These are phyloP conservation scores for Dicyrtomina minuta DNA, from an alignment of 2,888 invertebrate genomes.

Conservation along the genomic window DNA sequence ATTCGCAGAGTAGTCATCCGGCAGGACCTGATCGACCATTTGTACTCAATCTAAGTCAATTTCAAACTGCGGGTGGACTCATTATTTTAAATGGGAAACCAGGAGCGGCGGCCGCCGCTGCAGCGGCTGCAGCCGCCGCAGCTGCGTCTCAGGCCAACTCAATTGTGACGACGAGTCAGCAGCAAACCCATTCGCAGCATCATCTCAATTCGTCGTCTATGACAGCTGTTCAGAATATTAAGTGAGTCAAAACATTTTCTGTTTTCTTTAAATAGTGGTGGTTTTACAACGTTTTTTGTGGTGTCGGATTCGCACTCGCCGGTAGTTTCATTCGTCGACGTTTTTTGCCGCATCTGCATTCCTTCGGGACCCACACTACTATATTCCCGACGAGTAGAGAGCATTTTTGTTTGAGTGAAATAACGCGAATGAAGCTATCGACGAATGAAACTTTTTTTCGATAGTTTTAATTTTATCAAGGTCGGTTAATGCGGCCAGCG, in stretches of 20 bases:
- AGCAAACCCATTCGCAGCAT: slow-evolving; percentile 31
- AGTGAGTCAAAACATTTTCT: slow-evolving; percentile 39
- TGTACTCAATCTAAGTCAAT: slow-evolving; percentile 79
- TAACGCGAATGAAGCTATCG: too few species aligned
- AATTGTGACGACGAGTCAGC: slow-evolving; percentile 3
- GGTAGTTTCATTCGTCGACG: too few species aligned
- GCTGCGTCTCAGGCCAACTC: slow-evolving; percentile 29
- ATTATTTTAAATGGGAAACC: slow-evolving; percentile 68
- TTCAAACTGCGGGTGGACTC: slow-evolving; percentile 75
- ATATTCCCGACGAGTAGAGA: too few species aligned
- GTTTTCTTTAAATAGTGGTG: too few species aligned
- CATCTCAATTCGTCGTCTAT: slow-evolving; percentile 22
- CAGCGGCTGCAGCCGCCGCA: slow-evolving; percentile 40
- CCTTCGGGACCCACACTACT: too few species aligned
- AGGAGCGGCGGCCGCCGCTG: slow-evolving; percentile 39
- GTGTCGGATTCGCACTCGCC: too few species aligned
- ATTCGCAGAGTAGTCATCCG: not conserved
- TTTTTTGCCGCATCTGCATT: too few species aligned
- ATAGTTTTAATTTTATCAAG: too few species aligned
- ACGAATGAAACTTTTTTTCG: too few species aligned
- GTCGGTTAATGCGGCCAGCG: too few species aligned
- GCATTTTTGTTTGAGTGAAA: too few species aligned
- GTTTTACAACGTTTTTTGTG: too few species aligned
- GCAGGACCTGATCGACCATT: slow-evolving; percentile 56
- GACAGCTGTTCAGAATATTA: slow-evolving; percentile 50